Percentiles rank a stretch among this genome's conserved stretches.
Evolutionary conservation across 37 sponge, comb jelly and placozoan species (phyloP).

Genomic region (Amphimedon queenslandica): DNA sequence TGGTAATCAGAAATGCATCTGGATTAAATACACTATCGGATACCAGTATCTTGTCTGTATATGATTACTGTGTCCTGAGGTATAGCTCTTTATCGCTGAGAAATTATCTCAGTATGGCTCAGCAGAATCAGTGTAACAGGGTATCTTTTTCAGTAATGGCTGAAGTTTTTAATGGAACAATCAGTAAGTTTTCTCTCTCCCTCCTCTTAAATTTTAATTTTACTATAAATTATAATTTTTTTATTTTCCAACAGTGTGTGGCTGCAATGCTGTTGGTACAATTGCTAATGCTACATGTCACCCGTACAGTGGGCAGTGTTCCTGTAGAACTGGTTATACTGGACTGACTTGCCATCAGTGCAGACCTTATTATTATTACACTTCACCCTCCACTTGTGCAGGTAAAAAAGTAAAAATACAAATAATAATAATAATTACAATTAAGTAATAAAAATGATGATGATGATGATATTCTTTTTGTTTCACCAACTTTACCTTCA

Average conservation of each 20-base stretch:
- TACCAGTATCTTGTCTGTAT: not conserved
- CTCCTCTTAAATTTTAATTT: not conserved
- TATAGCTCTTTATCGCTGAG: constrained; percentile 10
- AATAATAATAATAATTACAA: no score
- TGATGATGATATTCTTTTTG: not conserved
- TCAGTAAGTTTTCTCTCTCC: constrained; percentile 40
- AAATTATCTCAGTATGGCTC: no score
- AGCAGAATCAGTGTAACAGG: constrained; percentile 14
- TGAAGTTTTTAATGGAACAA: constrained; percentile 50
- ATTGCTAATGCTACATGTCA: constrained; percentile 20
- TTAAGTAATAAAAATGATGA: constrained; percentile 47
- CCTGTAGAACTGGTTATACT: constrained; percentile 64
- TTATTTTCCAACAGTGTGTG: constrained; percentile 40
- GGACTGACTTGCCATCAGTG: no score
- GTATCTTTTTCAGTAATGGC: constrained; percentile 39
- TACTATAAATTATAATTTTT: not conserved
- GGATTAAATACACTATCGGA: constrained; percentile 17
- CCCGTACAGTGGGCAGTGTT: constrained; percentile 68
- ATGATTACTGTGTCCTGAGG: constrained; percentile 9
- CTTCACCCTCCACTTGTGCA: no score
- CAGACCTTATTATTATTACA: no score
- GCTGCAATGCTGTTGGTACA: constrained; percentile 55
- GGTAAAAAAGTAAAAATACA: no score
- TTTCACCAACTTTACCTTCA: not conserved
- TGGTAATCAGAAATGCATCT: constrained; percentile 22